Evolutionary conservation across 2,797 vertebrate species (phyloP).

Genomic region (Fringilla coelebs): DNA sequence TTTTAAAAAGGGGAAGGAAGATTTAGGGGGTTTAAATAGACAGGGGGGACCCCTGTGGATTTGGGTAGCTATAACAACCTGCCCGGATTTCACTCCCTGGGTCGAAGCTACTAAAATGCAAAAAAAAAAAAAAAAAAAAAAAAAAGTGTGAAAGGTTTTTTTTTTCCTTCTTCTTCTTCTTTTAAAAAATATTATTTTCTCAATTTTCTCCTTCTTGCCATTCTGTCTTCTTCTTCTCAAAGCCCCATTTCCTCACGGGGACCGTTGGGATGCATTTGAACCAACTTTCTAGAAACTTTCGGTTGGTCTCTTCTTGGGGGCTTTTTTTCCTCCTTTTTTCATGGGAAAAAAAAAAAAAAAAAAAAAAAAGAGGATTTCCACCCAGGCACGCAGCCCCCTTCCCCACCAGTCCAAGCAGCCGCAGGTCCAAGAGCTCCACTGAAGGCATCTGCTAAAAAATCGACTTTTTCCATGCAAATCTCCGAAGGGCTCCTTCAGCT

Average conservation of each 20-base stretch:
- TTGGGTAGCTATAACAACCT: constrained; percentile 92
- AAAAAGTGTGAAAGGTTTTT: constrained; percentile 60
- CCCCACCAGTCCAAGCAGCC: constrained; percentile 11
- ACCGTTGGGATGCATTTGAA: not conserved
- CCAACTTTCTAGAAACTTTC: constrained; percentile 20
- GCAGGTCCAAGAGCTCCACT: not conserved
- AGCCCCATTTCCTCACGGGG: not conserved
- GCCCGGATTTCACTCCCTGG: constrained; percentile 88
- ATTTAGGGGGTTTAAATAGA: constrained; percentile 86
- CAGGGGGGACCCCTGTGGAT: constrained; percentile 84
- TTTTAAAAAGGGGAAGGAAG: constrained; percentile 76
- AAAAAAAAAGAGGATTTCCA: not conserved
- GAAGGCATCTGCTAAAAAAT: constrained; percentile 34
- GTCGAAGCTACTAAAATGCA: constrained; percentile 86
- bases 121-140: constrained; percentile 72
- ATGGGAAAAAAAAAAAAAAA: not conserved
- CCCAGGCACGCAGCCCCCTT: not conserved
- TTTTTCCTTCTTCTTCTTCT: not conserved
- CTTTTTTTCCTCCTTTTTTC: not conserved
- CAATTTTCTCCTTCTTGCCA: not conserved
- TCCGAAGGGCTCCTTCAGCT: not conserved
- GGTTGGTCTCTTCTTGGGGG: not conserved
- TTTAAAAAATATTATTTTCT: constrained; percentile 43
- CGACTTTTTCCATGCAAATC: constrained; percentile 37
- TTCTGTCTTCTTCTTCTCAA: not conserved